Percentiles rank a stretch among this genome's conserved stretches.
phyloP scores from a whole-genome alignment of 2,113 vertebrate species.

The Pardalotus punctatus region DNA sequence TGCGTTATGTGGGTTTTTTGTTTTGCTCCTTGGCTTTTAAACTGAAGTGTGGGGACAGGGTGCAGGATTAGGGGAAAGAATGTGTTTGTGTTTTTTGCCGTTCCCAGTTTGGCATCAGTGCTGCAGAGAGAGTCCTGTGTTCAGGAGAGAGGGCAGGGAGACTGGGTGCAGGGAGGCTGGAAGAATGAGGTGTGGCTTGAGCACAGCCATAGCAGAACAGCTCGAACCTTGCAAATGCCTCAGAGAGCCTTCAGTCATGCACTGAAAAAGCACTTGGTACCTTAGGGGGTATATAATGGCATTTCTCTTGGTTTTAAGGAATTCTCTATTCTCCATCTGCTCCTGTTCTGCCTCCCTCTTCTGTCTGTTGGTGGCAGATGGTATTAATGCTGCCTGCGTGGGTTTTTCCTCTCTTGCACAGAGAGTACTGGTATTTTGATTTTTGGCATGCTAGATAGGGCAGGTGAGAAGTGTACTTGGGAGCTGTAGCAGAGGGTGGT shows the following conservation, averaged over 20 bases:
- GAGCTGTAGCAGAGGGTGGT: neutral
- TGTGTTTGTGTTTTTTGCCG: neutral
- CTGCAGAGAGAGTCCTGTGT: neutral
- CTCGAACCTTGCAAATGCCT: neutral
- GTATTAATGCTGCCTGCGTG: neutral
- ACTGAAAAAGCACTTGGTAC: neutral
- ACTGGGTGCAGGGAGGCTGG: neutral
- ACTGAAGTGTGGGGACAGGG: neutral
- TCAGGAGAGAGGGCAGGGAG: neutral
- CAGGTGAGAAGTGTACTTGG: neutral
- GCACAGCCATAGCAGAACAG: neutral
- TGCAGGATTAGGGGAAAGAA: slow-evolving; percentile 19
- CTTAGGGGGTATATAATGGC: neutral
- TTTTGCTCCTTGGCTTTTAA: slow-evolving; percentile 24
- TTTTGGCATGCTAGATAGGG: neutral
- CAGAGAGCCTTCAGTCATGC: neutral
- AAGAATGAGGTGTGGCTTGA: slow-evolving; percentile 24
- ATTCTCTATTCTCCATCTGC: neutral
- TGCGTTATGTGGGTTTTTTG: neutral
- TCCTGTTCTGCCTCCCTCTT: neutral
- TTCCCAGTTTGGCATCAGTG: neutral
- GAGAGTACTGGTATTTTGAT: neutral
- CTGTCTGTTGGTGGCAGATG: neutral
- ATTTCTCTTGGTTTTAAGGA: neutral
- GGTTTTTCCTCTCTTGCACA: neutral